Base-by-base conservation (phyloP, 2,888 invertebrate species). In the Agelastica alni region DNA sequence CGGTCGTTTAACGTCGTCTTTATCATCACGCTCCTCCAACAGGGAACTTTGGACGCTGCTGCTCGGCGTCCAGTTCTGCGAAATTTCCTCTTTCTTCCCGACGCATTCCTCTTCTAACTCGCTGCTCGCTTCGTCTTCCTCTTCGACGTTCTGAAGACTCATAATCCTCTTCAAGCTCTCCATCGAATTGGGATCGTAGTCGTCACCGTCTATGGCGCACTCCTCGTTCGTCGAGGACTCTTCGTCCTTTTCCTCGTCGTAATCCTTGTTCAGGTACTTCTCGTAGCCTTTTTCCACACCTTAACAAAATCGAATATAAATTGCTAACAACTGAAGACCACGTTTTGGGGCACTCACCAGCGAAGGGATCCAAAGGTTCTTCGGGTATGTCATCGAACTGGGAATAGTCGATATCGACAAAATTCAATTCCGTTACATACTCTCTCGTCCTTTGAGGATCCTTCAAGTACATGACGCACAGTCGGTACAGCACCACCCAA, bases 351-450 rank as follows among this genome's bases (percentile, higher is more conserved):
- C n/a, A n/a, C n/a, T 46, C 22, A 46, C 73, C 73, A 1, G 68
- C 62, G 36, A 62, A 62, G 22, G 71, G 72, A 42, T 74, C 71
- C 12, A 70, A 64, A 0, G 86, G 86, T 73, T 85, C 79, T 43
- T 85, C 82, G 61, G 83, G 82, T 47, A 72, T 68, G 13, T 66
- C 65, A 17, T 66, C 61, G 68, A 85, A 88, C 58, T 83, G 80
- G 14, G 81, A 81, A 45, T 85, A 88, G 72, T 89, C 88, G 18
- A 89, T 81, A 65, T 88, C 86, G 2, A 89, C 77, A 70, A 83
- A 88, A 69, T 87, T 86, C n/a, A 89, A 78, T 69, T 89, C 88
- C 1, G 85, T 87, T 22, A 85, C 84, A 9, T 84, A 78, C 34
- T 84, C 84, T 22, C 84, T 81, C 14, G 85, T 86, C 43, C 85